Percentiles rank a stretch among this genome's conserved stretches.
These are phyloP conservation scores for Hormaphis cornu DNA, from an alignment of 1,140 invertebrate species.

Conservation along the genomic window DNA sequence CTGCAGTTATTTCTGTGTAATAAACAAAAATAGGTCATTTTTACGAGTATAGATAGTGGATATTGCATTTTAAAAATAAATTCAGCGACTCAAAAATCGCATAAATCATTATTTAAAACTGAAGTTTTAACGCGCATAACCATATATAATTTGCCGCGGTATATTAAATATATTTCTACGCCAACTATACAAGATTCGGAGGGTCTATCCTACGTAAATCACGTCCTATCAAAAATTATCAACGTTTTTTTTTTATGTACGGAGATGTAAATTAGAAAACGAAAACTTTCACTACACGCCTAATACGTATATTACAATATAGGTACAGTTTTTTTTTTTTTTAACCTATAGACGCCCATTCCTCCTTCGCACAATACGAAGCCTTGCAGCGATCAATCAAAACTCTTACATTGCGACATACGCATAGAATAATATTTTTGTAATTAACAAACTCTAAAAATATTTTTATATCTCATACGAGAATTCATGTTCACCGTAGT, in stretches of 20 bases:
- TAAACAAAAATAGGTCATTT: too few relatives aligned
- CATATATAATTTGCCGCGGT: too few relatives aligned
- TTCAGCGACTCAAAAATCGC: too few relatives aligned
- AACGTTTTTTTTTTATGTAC: constrained; percentile 4
- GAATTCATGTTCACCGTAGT: too few relatives aligned
- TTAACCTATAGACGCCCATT: neutral
- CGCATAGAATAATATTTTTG: constrained; percentile 6
- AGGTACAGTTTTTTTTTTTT: too few relatives aligned
- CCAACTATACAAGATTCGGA: neutral
- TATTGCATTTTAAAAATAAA: too few relatives aligned
- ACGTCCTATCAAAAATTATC: neutral
- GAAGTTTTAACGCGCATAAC: too few relatives aligned
- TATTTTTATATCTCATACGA: neutral
- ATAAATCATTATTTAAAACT: too few relatives aligned
- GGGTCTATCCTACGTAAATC: neutral
- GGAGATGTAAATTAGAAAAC: constrained; percentile 27
- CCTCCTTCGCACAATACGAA: neutral
- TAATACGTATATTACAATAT: neutral
- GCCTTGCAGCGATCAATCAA: constrained; percentile 24
- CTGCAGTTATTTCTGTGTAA: too few relatives aligned
- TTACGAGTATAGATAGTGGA: too few relatives aligned
- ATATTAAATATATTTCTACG: too few relatives aligned
- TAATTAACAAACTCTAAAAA: constrained; percentile 15
- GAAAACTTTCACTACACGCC: constrained; percentile 24
- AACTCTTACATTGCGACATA: constrained; percentile 15